Evolutionary conservation across 1,140 invertebrate genomes (phyloP).

Genomic region (Drosophila tristis): DNA sequence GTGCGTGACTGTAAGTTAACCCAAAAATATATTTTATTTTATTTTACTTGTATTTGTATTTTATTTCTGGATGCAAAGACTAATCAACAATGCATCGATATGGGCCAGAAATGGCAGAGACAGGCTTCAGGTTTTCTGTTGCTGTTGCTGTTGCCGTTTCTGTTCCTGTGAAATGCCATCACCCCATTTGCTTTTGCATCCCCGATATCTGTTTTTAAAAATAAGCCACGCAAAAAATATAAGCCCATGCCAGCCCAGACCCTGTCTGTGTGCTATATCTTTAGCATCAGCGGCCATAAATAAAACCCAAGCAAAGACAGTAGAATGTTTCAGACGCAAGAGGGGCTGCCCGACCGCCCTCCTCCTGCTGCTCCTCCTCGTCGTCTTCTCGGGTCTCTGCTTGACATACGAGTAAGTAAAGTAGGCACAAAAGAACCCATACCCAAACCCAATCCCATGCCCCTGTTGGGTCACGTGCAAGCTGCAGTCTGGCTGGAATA

Average conservation of each 20-base stretch:
- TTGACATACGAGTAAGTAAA: slow-evolving; percentile 65
- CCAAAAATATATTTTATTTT: slow-evolving; percentile 4
- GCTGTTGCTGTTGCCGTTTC: slow-evolving; percentile 4
- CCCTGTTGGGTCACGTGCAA: slow-evolving; percentile 17
- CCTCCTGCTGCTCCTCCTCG: slow-evolving; percentile 17
- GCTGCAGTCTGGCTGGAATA: slow-evolving; percentile 1
- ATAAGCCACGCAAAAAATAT: slow-evolving; percentile 42
- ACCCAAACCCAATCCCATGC: slow-evolving; percentile 11
- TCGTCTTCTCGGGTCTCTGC: slow-evolving; percentile 11
- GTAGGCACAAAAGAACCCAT: slow-evolving; percentile 16
- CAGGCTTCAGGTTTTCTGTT: slow-evolving; percentile 14
- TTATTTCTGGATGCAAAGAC: slow-evolving; percentile 13
- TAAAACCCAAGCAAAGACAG: slow-evolving; percentile 64
- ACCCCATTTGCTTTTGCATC: slow-evolving; percentile 33
- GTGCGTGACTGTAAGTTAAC: slow-evolving; percentile 48
- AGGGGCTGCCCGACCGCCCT: slow-evolving; percentile 11
- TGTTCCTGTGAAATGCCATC: slow-evolving; percentile 68
- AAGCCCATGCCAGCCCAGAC: background rate
- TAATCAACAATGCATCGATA: slow-evolving; percentile 75
- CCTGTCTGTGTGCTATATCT: slow-evolving; percentile 79
- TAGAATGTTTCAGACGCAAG: slow-evolving; percentile 65
- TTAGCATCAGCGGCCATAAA: slow-evolving; percentile 78
- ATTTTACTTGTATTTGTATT: no score
- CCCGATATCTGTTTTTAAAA: slow-evolving; percentile 62
- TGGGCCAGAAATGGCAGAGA: slow-evolving; percentile 20